Evolutionary conservation across 2,888 invertebrate species (phyloP), one percentile per base, ranked within the genome.

Genomic region (Idaea dimidiata): DNA sequence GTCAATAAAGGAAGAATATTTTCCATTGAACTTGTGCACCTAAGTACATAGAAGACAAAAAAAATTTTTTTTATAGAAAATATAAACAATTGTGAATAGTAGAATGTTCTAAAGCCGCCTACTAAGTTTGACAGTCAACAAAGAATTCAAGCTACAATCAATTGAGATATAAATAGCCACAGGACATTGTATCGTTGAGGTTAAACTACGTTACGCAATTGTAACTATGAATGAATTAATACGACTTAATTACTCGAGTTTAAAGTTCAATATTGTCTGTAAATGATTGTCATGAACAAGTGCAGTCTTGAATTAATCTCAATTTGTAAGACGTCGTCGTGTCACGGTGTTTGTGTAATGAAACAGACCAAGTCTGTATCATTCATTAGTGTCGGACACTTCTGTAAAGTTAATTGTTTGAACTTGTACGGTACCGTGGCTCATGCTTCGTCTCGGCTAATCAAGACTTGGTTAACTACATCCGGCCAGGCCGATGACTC

Each of bases 341-440:
- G 91, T 89, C 90, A 88, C 89, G 86, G 91, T 88, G 87, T 89
- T 90, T 90, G 86, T 90, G 82, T 88, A 88, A 88, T 88, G 87
- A 87, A 88, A 86, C 81, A 86, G 84, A 88, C 83, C 87, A 88
- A 87, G 75, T 75, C 76, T 68, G 88, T 82, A 86, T 88, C 90
- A 88, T 91, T 90, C 89, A 90, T 91, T 91, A 88, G 88, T 87
- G 90, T 89, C 87, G 91, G 88, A 88, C 91, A 90, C 90, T 91
- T 90, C 88, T 89, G 87, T 90, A 88, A 88, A 87, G 87, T 91
- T 90, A 89, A 91, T 91, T 91, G 90, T 91, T 90, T 91, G 91
- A 92, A 92, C 91, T 91, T 86, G 88, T 83, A 79, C 85, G 83
- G 80, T 76, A 84, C 88, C 83, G 79, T 84, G 83, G 80, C 76